These are phyloP conservation scores for Emydoidea blandingii DNA, from an alignment of 2,797 vertebrate genomes.

Conservation along the genomic window DNA sequence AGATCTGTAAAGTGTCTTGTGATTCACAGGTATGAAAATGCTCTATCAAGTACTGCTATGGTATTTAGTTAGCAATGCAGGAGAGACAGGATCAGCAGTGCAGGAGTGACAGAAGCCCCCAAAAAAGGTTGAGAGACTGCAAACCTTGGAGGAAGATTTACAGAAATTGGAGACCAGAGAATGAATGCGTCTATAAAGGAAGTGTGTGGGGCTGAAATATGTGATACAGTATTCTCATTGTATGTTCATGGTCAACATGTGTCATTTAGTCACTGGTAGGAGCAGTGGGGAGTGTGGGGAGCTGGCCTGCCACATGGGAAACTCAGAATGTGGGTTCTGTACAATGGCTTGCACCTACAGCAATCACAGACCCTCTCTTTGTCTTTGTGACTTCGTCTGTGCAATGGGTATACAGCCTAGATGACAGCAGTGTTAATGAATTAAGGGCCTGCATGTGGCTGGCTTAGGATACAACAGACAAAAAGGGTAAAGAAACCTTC, in stretches of 20 bases:
- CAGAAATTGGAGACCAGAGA: background rate
- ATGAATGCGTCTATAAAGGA: background rate
- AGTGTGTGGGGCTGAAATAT: background rate
- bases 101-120: background rate
- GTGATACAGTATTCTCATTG: rapidly evolving
- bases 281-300: background rate
- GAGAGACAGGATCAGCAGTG: background rate
- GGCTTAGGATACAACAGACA: background rate
- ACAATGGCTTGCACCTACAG: background rate
- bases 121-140: background rate
- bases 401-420: background rate
- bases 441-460: background rate
- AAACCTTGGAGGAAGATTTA: background rate
- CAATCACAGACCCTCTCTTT: background rate
- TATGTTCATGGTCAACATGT: rapidly evolving
- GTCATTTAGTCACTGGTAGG: background rate
- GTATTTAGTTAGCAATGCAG: background rate
- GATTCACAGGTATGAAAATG: background rate
- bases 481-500: background rate
- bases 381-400: background rate
- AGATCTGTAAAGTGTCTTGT: background rate
- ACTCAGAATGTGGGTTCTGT: rapidly evolving
- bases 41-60: background rate
- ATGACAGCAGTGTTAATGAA: background rate
- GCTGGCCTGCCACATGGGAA: rapidly evolving